Evolutionary conservation across 2,113 vertebrate genomes (phyloP).

Genomic region (Noturus placidus): DNA sequence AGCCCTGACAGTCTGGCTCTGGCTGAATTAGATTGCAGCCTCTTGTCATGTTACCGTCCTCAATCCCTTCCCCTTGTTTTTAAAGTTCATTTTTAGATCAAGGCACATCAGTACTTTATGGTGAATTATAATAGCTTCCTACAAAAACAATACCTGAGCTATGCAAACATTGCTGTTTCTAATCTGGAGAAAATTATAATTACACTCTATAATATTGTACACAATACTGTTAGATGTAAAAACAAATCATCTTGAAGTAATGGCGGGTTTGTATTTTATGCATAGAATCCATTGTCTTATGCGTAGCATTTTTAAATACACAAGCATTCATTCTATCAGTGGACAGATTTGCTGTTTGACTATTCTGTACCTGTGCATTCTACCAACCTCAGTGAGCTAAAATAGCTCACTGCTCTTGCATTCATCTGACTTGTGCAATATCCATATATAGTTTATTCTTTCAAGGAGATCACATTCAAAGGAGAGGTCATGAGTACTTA

Average conservation of each 20-base stretch:
- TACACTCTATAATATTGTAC: not conserved
- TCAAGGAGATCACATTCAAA: slow-evolving; percentile 46
- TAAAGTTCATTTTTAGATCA: slow-evolving; percentile 54
- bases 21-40: slow-evolving; percentile 62
- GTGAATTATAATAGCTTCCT: slow-evolving; percentile 46
- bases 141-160: slow-evolving; percentile 38
- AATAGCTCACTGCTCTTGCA: slow-evolving; percentile 10
- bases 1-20: slow-evolving; percentile 70
- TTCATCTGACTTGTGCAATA: slow-evolving; percentile 38
- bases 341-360: not conserved
- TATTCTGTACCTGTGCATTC: not conserved
- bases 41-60: slow-evolving; percentile 63
- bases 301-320: not conserved
- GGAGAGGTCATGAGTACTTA: slow-evolving; percentile 48
- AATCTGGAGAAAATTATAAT: slow-evolving; percentile 18
- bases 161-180: slow-evolving; percentile 34
- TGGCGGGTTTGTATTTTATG: not conserved
- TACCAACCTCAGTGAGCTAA: not conserved
- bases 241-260: not conserved
- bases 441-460: slow-evolving; percentile 32
- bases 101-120: slow-evolving; percentile 45
- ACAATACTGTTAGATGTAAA: not conserved
- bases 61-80: slow-evolving; percentile 30
- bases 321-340: not conserved
- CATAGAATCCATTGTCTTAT: not conserved